Conservation (phyloP, 2,888 invertebrate species). For the Dichetophora obliterata region DNA sequence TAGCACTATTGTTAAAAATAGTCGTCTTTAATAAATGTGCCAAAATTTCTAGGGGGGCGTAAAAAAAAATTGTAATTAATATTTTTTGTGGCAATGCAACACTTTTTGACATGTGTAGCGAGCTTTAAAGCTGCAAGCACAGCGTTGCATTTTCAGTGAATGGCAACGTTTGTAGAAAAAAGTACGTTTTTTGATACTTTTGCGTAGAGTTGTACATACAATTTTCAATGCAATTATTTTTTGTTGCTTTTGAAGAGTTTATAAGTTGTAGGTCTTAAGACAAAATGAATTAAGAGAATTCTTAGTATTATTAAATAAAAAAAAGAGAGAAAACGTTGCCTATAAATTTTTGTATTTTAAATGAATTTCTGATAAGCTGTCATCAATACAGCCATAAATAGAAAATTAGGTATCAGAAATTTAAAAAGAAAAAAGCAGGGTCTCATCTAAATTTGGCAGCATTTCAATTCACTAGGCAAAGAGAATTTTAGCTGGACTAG, state of each 20-base stretch:
- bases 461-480: not conserved
- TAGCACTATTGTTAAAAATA: not conserved
- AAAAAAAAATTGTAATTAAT: not conserved
- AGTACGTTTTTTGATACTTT: not conserved
- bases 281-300: not conserved
- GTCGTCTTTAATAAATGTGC: not conserved
- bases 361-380: conserved; percentile 45
- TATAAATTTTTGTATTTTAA: conserved; percentile 44
- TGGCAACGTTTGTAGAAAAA: no score
- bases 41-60: not conserved
- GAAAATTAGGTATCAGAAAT: not conserved
- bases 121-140: not conserved
- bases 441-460: conserved; percentile 36
- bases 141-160: not conserved
- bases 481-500: not conserved
- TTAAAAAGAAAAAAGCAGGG: conserved; percentile 22
- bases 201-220: not conserved
- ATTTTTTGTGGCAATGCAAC: not conserved
- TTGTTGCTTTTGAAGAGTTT: not conserved
- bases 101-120: conserved; percentile 17
- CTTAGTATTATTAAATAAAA: conserved; percentile 9
- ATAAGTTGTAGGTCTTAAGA: conserved; percentile 6
- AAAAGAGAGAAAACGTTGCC: conserved; percentile 16
- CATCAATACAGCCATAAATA: conserved; percentile 16
- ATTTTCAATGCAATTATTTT: not conserved